These are phyloP conservation scores for Sceliomorpha sp. DNA, from an alignment of 2,888 invertebrate genomes.

Conservation along the genomic window DNA sequence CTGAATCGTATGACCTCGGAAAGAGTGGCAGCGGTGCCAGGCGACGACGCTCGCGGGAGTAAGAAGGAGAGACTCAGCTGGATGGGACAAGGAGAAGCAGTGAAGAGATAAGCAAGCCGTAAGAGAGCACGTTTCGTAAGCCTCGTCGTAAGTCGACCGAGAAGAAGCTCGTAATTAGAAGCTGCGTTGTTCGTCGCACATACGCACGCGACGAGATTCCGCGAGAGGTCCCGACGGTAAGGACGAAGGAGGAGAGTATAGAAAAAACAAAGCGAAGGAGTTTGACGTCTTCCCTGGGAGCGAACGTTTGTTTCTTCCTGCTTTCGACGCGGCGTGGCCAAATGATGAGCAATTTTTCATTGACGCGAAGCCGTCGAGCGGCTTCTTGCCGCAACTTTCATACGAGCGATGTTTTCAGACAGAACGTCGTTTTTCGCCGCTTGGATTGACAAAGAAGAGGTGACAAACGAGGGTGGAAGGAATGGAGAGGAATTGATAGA, in stretches of 20 bases:
- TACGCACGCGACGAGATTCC: slow-evolving; percentile 27
- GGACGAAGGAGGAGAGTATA: slow-evolving; percentile 43
- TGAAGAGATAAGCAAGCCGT: slow-evolving; percentile 56
- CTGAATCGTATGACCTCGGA: slow-evolving; percentile 46
- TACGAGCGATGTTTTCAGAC: no score
- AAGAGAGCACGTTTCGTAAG: slow-evolving; percentile 57
- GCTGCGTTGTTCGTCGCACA: slow-evolving; percentile 53
- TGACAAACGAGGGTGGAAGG: no score
- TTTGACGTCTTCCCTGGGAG: no score
- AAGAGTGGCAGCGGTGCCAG: slow-evolving; percentile 22
- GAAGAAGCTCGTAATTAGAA: slow-evolving; percentile 55
- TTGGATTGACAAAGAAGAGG: no score
- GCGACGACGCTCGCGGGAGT: no score
- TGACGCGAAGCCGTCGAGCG: no score
- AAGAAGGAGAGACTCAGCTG: slow-evolving; percentile 7
- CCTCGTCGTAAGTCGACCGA: slow-evolving; percentile 53
- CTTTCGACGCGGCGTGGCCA: no score
- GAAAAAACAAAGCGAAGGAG: not conserved
- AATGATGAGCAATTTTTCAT: no score
- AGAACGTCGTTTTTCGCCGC: no score
- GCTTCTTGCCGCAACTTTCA: no score
- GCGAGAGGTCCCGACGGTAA: slow-evolving; percentile 48
- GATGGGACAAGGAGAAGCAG: slow-evolving; percentile 39
- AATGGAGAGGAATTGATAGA: no score
- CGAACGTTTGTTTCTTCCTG: not conserved